Conservation (phyloP, 1,140 invertebrate genomes). For the Wasmannia auropunctata region DNA sequence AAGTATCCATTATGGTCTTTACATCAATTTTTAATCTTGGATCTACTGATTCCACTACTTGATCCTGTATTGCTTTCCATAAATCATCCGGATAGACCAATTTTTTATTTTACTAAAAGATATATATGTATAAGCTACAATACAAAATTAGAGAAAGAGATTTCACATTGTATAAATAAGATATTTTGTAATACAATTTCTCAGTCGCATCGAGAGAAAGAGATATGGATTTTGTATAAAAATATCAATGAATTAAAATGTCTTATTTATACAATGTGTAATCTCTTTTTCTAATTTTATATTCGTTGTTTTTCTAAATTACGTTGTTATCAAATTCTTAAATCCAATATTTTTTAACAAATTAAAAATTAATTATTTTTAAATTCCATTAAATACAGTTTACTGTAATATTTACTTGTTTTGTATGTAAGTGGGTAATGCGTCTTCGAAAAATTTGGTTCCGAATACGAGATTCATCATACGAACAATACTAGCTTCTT, state of each 20-base stretch:
- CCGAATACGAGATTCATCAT: conserved; percentile 92
- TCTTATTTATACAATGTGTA: background rate
- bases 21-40: conserved; percentile 76
- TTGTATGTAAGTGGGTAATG: conserved; percentile 86
- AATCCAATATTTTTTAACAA: background rate
- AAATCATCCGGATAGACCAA: conserved; percentile 87
- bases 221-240: background rate
- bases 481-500: conserved; percentile 88
- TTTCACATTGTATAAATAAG: too few species aligned
- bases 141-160: too few species aligned
- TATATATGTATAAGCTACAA: too few species aligned
- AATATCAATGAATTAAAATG: background rate
- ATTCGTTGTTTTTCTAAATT: background rate
- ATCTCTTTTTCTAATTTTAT: background rate
- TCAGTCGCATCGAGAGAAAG: background rate
- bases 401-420: conserved; percentile 81
- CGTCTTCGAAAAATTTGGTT: conserved; percentile 87
- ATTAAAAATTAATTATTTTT: background rate
- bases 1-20: conserved; percentile 88
- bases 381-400: background rate
- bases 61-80: conserved; percentile 87
- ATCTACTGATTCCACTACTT: conserved; percentile 75
- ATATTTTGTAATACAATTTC: background rate
- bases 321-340: background rate
- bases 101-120: conserved; percentile 8